Evolutionary conservation across 37 sponge, comb jelly and placozoan species (phyloP).

Genomic region (Cladorhizidae sp.): DNA sequence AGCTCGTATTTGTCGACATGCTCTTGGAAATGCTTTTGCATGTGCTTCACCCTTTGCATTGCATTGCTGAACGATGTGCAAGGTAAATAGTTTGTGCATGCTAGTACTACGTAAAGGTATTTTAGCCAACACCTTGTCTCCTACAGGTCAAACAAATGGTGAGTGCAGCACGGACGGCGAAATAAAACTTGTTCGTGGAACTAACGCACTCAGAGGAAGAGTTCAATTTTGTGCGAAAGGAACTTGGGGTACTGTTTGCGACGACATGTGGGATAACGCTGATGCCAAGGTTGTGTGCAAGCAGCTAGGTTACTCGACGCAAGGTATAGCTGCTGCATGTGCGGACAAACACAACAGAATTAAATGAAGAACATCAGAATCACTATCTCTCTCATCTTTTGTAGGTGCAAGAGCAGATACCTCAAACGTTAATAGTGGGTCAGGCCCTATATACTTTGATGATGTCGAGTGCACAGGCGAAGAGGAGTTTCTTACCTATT

Average conservation of each 20-base stretch:
- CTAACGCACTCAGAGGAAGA: background rate
- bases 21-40: too few species aligned
- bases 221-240: slow-evolving; percentile 11
- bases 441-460: too few species aligned
- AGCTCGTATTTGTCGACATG: too few species aligned
- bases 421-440: too few species aligned
- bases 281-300: slow-evolving; percentile 19
- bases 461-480: too few species aligned
- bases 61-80: too few species aligned
- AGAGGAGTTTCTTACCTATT: background rate
- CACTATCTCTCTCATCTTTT: too few species aligned
- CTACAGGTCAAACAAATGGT: background rate
- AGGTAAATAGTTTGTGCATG: too few species aligned
- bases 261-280: background rate
- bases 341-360: too few species aligned
- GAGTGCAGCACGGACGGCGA: background rate
- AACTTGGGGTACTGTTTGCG: slow-evolving; percentile 33
- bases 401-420: slow-evolving; percentile 4
- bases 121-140: background rate
- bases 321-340: background rate
- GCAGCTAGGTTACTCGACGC: slow-evolving; percentile 6
- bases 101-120: background rate
- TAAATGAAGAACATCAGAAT: too few species aligned
- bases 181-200: slow-evolving; percentile 17
- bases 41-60: too few species aligned